These are phyloP conservation scores for Thymelicus lineola DNA, from an alignment of 2,888 invertebrate species.

Conservation along the genomic window DNA sequence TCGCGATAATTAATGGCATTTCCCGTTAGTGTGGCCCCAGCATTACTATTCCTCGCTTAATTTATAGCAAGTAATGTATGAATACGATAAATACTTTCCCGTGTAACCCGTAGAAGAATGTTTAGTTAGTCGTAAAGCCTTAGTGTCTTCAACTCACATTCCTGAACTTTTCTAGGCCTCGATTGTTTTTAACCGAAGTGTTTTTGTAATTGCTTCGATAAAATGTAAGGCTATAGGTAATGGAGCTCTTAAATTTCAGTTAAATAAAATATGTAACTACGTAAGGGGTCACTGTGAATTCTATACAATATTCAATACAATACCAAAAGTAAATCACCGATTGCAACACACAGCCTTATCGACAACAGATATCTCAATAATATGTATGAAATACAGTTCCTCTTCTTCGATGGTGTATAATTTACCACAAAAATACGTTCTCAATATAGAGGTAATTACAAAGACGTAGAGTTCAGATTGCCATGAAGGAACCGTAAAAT, in stretches of 20 bases:
- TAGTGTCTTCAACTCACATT: conserved; percentile 41
- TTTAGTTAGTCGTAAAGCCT: conserved; percentile 41
- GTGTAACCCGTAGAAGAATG: conserved; percentile 26
- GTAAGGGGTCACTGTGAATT: too few species aligned
- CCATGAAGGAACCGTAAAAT: background rate
- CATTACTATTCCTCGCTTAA: conserved; percentile 19
- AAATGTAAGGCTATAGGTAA: too few species aligned
- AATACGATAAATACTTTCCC: conserved; percentile 18
- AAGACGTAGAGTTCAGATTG: conserved; percentile 9
- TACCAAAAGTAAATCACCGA: conserved; percentile 9
- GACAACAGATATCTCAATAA: conserved; percentile 9
- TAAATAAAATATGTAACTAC: too few species aligned
- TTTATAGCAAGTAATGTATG: conserved; percentile 29
- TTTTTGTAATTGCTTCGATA: background rate
- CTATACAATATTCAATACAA: conserved; percentile 21
- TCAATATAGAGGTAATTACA: conserved; percentile 7
- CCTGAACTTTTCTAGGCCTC: conserved; percentile 31
- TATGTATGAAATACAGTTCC: conserved; percentile 24
- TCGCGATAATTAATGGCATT: too few species aligned
- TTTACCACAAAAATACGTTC: background rate
- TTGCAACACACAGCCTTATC: conserved; percentile 15
- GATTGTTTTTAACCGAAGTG: background rate
- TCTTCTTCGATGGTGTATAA: conserved; percentile 6
- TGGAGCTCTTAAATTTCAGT: too few species aligned
- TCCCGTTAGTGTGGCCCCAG: too few species aligned